phyloP scores from a whole-genome alignment of 2,888 invertebrate genomes.

The Formica aserva region DNA sequence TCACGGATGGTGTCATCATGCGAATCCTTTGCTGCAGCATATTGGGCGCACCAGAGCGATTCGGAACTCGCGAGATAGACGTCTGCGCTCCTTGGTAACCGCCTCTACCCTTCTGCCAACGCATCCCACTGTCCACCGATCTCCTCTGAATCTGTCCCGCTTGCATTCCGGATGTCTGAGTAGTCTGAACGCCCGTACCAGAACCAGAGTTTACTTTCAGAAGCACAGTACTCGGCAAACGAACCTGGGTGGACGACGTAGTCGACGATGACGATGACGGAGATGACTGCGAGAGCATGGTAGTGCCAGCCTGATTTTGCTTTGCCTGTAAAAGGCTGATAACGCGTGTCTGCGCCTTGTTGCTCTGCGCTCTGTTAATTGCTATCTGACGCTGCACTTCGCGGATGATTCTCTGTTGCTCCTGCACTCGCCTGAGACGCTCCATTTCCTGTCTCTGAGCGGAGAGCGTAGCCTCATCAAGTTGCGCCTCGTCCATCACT shows the following conservation, averaged over 20 bases:
- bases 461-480: conserved; percentile 96
- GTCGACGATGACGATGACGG: conserved; percentile 75
- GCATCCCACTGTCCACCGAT: conserved; percentile 77
- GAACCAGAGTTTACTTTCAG: conserved; percentile 82
- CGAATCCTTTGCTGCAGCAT: conserved; percentile 83
- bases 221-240: conserved; percentile 83
- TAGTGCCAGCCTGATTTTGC: conserved; percentile 81
- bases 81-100: conserved; percentile 80
- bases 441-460: conserved; percentile 98
- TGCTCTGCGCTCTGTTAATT: conserved; percentile 89
- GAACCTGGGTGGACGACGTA: conserved; percentile 77
- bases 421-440: conserved; percentile 93
- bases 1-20: conserved; percentile 87
- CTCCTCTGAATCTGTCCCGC: conserved; percentile 77
- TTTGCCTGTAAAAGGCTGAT: conserved; percentile 91
- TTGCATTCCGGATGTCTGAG: conserved; percentile 71
- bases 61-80: conserved; percentile 82
- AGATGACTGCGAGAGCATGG: conserved; percentile 80
- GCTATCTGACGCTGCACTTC: conserved; percentile 94
- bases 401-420: conserved; percentile 93
- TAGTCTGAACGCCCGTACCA: conserved; percentile 65
- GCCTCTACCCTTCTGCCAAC: conserved; percentile 83
- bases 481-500: conserved; percentile 96
- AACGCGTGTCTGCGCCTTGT: conserved; percentile 90
- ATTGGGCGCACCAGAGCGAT: conserved; percentile 75